Base-by-base conservation (phyloP, 2,797 vertebrate genomes). In the Chiroxiphia lanceolata region DNA sequence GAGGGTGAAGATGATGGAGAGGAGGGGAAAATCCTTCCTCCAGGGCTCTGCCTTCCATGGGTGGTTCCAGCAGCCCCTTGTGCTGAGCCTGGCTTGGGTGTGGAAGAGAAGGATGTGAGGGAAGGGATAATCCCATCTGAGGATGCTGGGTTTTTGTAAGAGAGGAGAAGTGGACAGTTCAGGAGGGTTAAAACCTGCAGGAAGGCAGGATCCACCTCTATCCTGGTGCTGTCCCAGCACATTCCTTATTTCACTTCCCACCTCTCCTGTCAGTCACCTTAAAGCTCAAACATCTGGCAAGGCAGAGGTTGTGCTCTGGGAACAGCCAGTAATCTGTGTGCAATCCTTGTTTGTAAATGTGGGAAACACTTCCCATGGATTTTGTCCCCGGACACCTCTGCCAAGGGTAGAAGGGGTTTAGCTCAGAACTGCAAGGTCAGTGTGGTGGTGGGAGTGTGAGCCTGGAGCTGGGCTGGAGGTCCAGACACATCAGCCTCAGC, bases 301-400 rank as follows among this genome's bases (percentile, higher is more conserved):
- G 47, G 1, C 42, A 4, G 33, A 9, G 36, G 3, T 12, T 51
- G 33, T 11, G 34, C 54, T 19, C 34, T 44, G 60, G 87, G 51
- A 21, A 27, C 2, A 6, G 1, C 3, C 15, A 9, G 54, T 2
- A 4, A 4, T 10, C n/a, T 4, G 0, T 1, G 5, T 4, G 17
- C 12, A 3, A 2, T 18, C 22, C 8, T 7, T n/a, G 42, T 3
- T 9, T 8, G 0, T 2, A 2, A 18, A 10, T 2, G 67, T 0
- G 17, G 48, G 70, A 7, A 26, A 5, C 1, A 2, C 18, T 60
- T 71, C 16, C 0, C 3, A 0, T 1, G 75, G 67, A 23, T 11
- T 21, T 0, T 1, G 15, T 8, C 16, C 36, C 51, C 18, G 79
- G 19, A 2, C 22, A 0, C 8, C 29, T 63, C 79, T 25, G 57